Percentiles rank a stretch among this genome's conserved stretches.
phyloP scores from a whole-genome alignment of 1,140 invertebrate genomes.

The Macrotrachela quadricornifera region DNA sequence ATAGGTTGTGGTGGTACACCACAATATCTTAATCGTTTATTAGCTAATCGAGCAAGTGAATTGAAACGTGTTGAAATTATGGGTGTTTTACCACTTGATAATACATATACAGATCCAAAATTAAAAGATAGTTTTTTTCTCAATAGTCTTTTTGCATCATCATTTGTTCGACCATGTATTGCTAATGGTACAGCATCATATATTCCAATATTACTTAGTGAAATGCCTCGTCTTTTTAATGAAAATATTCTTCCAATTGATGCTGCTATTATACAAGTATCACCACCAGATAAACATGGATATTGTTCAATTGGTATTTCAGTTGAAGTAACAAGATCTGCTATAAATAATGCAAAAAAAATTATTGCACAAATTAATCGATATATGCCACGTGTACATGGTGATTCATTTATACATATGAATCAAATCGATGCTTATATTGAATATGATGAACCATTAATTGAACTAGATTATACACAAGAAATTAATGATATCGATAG shows the following conservation, averaged over 20 bases:
- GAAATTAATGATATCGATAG: no score
- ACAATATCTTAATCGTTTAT: no score
- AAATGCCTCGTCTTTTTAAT: slow-evolving; percentile 69
- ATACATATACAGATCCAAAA: no score
- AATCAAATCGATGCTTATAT: no score
- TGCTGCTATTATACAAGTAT: slow-evolving; percentile 58
- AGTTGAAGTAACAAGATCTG: slow-evolving; percentile 67
- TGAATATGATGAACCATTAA: no score
- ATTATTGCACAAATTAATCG: slow-evolving; percentile 58
- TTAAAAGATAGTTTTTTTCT: slow-evolving; percentile 45
- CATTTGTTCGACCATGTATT: slow-evolving; percentile 62
- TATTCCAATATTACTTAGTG: slow-evolving; percentile 69
- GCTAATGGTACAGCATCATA: slow-evolving; percentile 60
- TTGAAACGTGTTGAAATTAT: no score
- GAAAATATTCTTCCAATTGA: slow-evolving; percentile 58
- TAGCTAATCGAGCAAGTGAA: no score
- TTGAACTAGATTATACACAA: no score
- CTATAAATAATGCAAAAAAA: slow-evolving; percentile 56
- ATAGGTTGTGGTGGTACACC: no score
- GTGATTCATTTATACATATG: no score
- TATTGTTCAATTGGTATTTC: slow-evolving; percentile 75
- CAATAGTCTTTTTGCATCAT: slow-evolving; percentile 69
- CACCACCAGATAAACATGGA: slow-evolving; percentile 64
- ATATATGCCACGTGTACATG: slow-evolving; percentile 7
- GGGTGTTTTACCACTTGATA: no score